Evolutionary conservation across 2,113 vertebrate genomes (phyloP).

Genomic region (Rhinopithecus roxellana): DNA sequence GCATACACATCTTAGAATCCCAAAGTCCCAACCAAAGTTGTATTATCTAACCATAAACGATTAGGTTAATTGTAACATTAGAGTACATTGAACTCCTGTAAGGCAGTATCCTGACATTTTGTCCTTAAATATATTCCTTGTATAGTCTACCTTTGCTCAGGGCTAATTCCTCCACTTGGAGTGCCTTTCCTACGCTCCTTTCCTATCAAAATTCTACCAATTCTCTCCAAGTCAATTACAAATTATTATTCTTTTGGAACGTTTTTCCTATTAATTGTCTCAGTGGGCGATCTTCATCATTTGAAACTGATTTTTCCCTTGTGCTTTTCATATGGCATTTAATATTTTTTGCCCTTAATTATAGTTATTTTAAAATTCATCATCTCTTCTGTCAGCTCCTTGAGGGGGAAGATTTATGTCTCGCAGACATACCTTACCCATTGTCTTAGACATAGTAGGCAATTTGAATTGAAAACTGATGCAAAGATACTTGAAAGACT

Average conservation of each 20-base stretch:
- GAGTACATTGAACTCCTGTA: too few relatives aligned
- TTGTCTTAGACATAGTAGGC: not conserved
- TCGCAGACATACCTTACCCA: not conserved
- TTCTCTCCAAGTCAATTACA: constrained; percentile 13
- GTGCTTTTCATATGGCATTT: not conserved
- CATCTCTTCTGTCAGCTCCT: not conserved
- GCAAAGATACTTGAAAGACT: not conserved
- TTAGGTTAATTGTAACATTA: not conserved
- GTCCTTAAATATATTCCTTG: not conserved
- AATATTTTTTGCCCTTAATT: constrained; percentile 24
- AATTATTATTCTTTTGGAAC: not conserved
- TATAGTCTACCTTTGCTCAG: not conserved
- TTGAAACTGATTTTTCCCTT: not conserved
- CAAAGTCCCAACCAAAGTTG: not conserved
- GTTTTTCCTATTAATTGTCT: constrained; percentile 34
- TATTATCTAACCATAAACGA: not conserved
- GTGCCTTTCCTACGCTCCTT: not conserved
- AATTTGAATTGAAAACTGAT: not conserved
- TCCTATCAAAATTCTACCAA: not conserved
- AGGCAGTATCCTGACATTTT: not conserved
- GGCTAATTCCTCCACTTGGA: not conserved
- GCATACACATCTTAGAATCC: not conserved
- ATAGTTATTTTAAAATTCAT: constrained; percentile 40
- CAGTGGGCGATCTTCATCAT: not conserved
- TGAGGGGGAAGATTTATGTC: constrained; percentile 6